Conservation (phyloP, 2,888 invertebrate species). For the Aphidoletes aphidimyza region DNA sequence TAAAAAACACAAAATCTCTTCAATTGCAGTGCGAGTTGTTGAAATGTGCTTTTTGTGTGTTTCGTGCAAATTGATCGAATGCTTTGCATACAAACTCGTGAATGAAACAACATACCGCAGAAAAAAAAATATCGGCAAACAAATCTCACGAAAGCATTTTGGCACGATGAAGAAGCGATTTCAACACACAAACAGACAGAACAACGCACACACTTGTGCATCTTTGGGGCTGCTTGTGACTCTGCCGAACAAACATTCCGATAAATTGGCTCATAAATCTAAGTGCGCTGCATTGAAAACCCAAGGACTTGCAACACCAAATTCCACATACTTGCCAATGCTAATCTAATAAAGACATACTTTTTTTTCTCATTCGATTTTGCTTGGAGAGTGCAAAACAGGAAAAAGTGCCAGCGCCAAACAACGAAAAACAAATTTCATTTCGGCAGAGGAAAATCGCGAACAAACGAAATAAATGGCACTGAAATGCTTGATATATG, state of each 20-base stretch:
- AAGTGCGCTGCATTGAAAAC: not conserved
- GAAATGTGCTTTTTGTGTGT: conserved; percentile 21
- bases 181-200: too few species aligned
- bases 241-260: not conserved
- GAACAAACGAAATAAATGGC: not conserved
- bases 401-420: too few species aligned
- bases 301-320: conserved; percentile 31
- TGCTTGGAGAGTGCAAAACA: too few species aligned
- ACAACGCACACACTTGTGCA: not conserved
- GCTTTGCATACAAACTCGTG: conserved; percentile 21
- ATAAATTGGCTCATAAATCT: conserved; percentile 43
- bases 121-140: not conserved
- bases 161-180: not conserved
- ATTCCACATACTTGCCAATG: conserved; percentile 9
- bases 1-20: not conserved
- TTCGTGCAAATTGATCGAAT: conserved; percentile 31
- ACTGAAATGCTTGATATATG: conserved; percentile 26
- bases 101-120: not conserved
- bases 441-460: not conserved
- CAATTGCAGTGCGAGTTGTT: not conserved
- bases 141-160: conserved; percentile 37
- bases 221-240: not conserved
- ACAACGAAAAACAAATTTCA: conserved; percentile 26
- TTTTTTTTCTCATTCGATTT: not conserved
- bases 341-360: conserved; percentile 44